Conservation (phyloP, 2,113 vertebrate species). For the Tyrannus savana region DNA sequence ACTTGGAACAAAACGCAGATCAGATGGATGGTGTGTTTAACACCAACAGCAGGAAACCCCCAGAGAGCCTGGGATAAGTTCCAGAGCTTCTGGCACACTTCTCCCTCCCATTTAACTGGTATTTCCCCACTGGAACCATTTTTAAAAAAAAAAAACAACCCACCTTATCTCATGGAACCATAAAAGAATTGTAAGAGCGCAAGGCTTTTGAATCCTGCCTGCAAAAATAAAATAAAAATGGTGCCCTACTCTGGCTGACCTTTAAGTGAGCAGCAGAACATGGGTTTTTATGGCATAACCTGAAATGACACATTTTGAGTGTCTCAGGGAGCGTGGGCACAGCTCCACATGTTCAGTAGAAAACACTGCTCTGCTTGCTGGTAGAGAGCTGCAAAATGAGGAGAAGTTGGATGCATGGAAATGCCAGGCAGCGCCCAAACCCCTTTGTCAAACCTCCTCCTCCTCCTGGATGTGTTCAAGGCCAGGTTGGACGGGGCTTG, state of each 20-base stretch:
- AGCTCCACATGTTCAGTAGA: background rate
- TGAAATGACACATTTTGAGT: background rate
- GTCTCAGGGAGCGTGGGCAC: background rate
- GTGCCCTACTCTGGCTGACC: slow-evolving; percentile 12
- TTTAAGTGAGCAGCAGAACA: slow-evolving; percentile 17
- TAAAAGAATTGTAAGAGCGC: background rate
- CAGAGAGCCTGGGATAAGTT: slow-evolving; percentile 36
- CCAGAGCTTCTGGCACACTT: slow-evolving; percentile 13
- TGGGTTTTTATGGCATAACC: background rate
- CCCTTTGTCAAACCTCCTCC: background rate
- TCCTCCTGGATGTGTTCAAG: background rate
- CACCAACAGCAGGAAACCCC: background rate
- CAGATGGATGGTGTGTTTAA: slow-evolving; percentile 27
- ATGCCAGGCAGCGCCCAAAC: background rate
- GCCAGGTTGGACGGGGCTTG: background rate
- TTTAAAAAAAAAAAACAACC: background rate
- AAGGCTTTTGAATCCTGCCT: background rate
- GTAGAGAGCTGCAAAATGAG: background rate
- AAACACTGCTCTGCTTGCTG: background rate
- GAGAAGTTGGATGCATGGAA: background rate
- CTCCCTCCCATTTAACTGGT: slow-evolving; percentile 27
- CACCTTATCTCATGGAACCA: slow-evolving; percentile 25
- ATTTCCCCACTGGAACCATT: background rate
- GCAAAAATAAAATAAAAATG: background rate
- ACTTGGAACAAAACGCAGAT: background rate